Evolutionary conservation across 2,113 vertebrate species (phyloP).

Genomic region (Sterna hirundo): DNA sequence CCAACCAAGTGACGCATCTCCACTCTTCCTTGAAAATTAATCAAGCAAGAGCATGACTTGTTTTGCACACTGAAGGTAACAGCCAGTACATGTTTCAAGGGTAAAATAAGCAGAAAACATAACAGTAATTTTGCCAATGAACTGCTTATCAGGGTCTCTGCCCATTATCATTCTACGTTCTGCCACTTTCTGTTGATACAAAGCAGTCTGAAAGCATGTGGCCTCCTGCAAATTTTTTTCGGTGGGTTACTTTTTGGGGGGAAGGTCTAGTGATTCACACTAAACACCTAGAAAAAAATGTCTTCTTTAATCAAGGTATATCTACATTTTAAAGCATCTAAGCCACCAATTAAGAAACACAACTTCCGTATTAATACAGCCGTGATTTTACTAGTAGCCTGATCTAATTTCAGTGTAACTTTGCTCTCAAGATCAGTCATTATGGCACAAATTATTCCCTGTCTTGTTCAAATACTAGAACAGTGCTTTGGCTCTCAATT

Average conservation of each 20-base stretch:
- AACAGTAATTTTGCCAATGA: neutral
- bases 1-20: constrained; percentile 63
- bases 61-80: neutral
- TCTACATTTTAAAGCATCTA: neutral
- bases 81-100: rapidly evolving
- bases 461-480: neutral
- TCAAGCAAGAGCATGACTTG: neutral
- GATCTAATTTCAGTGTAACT: neutral
- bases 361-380: neutral
- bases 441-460: neutral
- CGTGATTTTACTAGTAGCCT: neutral
- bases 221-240: neutral
- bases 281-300: neutral
- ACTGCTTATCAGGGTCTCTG: neutral
- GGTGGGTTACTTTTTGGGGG: neutral
- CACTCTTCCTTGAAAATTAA: neutral
- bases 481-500: neutral
- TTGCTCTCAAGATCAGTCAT: neutral
- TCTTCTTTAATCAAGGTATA: neutral
- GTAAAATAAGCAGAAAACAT: neutral
- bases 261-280: neutral
- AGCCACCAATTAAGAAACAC: neutral
- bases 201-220: neutral
- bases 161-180: neutral
- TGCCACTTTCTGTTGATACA: neutral